Evolutionary conservation across 2,888 invertebrate genomes (phyloP), one percentile per base, ranked within the genome.

Genomic region (Oscheius sp.): DNA sequence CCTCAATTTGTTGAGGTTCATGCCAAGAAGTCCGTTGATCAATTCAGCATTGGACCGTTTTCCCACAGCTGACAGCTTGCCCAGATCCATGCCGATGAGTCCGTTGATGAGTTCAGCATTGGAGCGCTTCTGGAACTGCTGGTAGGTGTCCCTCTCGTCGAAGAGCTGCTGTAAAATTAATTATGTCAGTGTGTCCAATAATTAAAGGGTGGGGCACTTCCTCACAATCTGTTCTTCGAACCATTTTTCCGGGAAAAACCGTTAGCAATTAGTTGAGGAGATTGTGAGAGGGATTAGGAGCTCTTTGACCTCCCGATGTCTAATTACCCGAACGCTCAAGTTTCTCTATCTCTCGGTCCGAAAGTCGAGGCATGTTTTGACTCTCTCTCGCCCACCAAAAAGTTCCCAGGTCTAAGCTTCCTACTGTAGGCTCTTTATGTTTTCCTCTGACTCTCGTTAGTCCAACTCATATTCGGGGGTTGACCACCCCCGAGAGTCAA

Each of bases 91-190:
- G 53, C 87, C 87, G 72, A 87, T 87, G 48, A 87, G 80, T 13
- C 87, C 87, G 75, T 87, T 87, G 77, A 87, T 86, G 50, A 87
- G 82, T 72, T 87, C 87, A 55, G 87, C 87, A 71, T 87, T 87
- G 53, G 82, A 78, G 37, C 84, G 77, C 76, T 86, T 85, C 70
- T 79, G 80, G 63, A 78, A 80, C 51, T 76, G 80, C 62, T 79
- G 72, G 63, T 78, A 79, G 68, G 75, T 77, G 21, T 57, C 70
- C 53, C 70, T 53, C 58, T 70, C 70, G 42, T 70, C 70, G 70
- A 59, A 70, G n/a, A 70, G 42, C 42, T 42, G 42, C 70, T 70
- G 58, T n/a, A 70, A 70, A 29, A 9, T 9, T 9, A 32, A 33
- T 29, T 33, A 33, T 29, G 32, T 58, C 11, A 13, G 32, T 58